Percentiles rank a stretch among this genome's conserved stretches.
Conservation (phyloP, 2,888 invertebrate species). For the Criorhina ranunculi region DNA sequence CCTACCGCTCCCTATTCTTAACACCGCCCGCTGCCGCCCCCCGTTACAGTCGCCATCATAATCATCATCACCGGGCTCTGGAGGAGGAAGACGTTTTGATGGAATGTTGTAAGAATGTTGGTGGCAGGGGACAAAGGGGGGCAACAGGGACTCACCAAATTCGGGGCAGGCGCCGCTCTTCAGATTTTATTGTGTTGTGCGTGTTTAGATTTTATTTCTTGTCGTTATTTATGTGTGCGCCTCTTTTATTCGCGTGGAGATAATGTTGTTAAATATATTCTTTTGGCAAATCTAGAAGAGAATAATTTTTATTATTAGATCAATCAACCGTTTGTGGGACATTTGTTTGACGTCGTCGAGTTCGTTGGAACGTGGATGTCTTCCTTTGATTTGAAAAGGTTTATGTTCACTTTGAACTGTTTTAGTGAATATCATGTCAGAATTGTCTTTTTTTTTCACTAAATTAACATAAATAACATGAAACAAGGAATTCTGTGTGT, state of each 20-base stretch:
- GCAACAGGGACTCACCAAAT: background rate
- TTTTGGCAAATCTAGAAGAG: constrained; percentile 42
- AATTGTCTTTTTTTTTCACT: background rate
- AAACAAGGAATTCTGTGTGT: background rate
- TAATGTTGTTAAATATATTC: constrained; percentile 39
- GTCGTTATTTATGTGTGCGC: constrained; percentile 37
- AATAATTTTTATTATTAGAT: constrained; percentile 40
- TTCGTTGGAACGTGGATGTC: background rate
- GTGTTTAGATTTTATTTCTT: constrained; percentile 51
- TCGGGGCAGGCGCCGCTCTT: constrained; percentile 45
- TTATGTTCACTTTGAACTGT: constrained; percentile 7
- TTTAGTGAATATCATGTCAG: constrained; percentile 15
- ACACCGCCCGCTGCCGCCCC: background rate
- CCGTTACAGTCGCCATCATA: background rate
- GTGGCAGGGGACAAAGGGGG: too few species aligned
- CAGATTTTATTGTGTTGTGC: constrained; percentile 58
- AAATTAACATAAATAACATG: constrained; percentile 4
- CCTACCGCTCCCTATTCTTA: constrained; percentile 55
- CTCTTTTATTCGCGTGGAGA: constrained; percentile 33
- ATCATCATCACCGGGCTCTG: background rate
- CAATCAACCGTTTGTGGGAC: constrained; percentile 37
- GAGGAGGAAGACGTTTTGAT: constrained; percentile 25
- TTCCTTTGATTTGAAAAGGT: constrained; percentile 21
- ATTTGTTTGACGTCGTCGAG: constrained; percentile 21
- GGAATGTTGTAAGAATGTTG: background rate